Evolutionary conservation across 2,113 vertebrate species (phyloP).

Genomic region (Cebidichthys violaceus): DNA sequence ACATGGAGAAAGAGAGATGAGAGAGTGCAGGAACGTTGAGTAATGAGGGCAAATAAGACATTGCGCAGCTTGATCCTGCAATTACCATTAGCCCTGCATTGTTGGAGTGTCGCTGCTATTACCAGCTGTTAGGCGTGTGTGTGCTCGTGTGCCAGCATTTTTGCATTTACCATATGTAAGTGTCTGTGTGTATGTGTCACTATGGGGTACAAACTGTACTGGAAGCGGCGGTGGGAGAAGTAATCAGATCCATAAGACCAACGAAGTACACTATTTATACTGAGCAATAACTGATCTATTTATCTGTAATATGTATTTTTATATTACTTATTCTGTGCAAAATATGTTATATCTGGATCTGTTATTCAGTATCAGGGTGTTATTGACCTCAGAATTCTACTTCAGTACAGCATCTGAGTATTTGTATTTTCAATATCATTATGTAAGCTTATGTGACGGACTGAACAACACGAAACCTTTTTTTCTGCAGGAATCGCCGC

Average conservation of each 20-base stretch:
- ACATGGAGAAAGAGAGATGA: conserved; percentile 20
- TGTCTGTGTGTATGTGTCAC: background rate
- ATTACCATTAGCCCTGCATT: conserved; percentile 76
- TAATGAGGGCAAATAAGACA: conserved; percentile 66
- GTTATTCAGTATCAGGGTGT: background rate
- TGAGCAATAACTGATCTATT: background rate
- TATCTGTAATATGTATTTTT: background rate
- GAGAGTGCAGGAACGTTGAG: conserved; percentile 37
- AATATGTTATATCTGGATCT: background rate
- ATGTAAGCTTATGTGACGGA: too few species aligned
- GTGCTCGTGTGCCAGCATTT: conserved; percentile 24
- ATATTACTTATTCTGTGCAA: background rate
- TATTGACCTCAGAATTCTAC: too few species aligned
- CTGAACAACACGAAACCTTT: too few species aligned
- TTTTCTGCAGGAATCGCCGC: too few species aligned
- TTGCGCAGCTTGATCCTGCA: conserved; percentile 64
- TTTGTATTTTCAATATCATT: too few species aligned
- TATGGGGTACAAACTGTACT: background rate
- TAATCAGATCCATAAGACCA: background rate
- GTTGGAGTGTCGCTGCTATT: conserved; percentile 59
- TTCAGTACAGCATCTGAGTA: too few species aligned
- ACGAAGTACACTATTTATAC: background rate
- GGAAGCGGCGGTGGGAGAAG: background rate
- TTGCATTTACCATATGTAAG: conserved; percentile 15
- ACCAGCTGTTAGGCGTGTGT: conserved; percentile 62